Conservation (phyloP, 2,888 invertebrate genomes). For the Strigamia crassipes region DNA sequence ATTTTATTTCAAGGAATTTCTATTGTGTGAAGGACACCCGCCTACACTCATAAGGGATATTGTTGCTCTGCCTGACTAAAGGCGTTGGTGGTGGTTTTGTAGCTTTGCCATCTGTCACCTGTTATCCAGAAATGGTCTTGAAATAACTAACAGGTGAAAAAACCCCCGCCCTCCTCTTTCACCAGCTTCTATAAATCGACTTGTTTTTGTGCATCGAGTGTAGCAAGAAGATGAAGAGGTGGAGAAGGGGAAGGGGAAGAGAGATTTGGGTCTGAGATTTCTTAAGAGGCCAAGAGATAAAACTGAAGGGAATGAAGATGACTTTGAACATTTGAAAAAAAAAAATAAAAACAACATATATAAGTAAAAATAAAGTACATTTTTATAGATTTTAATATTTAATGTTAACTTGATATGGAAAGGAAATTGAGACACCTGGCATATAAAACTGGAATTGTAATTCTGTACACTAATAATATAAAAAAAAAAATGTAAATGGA, state of each 20-base stretch:
- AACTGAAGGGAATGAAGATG: neutral
- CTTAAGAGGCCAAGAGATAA: constrained; percentile 2
- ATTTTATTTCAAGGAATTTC: neutral
- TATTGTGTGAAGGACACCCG: constrained; percentile 18
- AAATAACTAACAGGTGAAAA: constrained; percentile 33
- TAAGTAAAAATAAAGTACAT: neutral
- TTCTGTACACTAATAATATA: constrained; percentile 1
- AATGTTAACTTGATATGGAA: neutral
- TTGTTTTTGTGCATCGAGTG: constrained; percentile 40
- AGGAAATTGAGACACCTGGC: constrained; percentile 32
- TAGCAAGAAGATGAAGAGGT: constrained; percentile 17
- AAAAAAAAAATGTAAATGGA: neutral
- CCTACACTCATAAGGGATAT: neutral
- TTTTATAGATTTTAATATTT: neutral
- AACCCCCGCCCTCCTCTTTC: neutral
- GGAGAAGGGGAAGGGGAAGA: constrained; percentile 5
- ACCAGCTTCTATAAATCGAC: neutral
- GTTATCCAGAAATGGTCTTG: constrained; percentile 25
- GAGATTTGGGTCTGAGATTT: constrained; percentile 15
- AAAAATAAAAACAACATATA: neutral
- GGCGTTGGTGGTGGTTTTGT: constrained; percentile 23
- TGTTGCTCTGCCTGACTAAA: neutral
- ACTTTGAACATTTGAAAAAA: neutral
- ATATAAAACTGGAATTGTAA: constrained; percentile 22
- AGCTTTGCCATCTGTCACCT: constrained; percentile 25